phyloP scores from a whole-genome alignment of 1,140 invertebrate species.

The Wiebesia pumilae region DNA sequence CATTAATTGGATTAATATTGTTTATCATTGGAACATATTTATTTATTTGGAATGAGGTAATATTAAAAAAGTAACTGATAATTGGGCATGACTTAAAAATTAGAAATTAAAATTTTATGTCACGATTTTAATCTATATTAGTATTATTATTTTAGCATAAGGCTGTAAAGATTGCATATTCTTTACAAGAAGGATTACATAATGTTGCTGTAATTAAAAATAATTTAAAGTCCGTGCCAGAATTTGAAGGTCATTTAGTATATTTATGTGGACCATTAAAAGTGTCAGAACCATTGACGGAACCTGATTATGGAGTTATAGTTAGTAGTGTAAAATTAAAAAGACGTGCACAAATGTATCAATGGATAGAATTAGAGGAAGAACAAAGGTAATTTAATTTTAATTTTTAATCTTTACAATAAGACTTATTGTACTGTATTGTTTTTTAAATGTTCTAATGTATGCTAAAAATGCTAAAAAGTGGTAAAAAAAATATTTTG shows the following conservation, averaged over 20 bases:
- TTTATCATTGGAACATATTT: conserved; percentile 78
- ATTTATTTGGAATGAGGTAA: conserved; percentile 85
- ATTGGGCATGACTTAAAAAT: neutral
- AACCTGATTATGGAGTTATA: conserved; percentile 86
- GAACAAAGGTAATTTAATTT: conserved; percentile 76
- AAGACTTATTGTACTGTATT: conserved; percentile 16
- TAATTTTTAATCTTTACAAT: conserved; percentile 43
- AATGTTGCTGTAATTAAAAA: conserved; percentile 77
- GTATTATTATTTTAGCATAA: conserved; percentile 74
- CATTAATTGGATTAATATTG: conserved; percentile 77
- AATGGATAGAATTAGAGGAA: conserved; percentile 87
- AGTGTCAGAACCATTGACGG: conserved; percentile 86
- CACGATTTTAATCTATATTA: neutral
- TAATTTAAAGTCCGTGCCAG: conserved; percentile 74
- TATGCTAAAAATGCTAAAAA: no score
- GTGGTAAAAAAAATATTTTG: conserved; percentile 1
- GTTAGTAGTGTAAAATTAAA: conserved; percentile 84
- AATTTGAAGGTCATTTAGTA: conserved; percentile 84
- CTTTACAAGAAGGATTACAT: conserved; percentile 82
- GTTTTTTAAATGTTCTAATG: neutral
- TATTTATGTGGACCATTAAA: conserved; percentile 84
- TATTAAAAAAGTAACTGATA: conserved; percentile 3
- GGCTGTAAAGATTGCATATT: conserved; percentile 82
- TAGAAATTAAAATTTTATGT: neutral
- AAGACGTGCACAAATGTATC: conserved; percentile 91